Conservation (phyloP, 2,113 vertebrate genomes). For the Neogale vison region DNA sequence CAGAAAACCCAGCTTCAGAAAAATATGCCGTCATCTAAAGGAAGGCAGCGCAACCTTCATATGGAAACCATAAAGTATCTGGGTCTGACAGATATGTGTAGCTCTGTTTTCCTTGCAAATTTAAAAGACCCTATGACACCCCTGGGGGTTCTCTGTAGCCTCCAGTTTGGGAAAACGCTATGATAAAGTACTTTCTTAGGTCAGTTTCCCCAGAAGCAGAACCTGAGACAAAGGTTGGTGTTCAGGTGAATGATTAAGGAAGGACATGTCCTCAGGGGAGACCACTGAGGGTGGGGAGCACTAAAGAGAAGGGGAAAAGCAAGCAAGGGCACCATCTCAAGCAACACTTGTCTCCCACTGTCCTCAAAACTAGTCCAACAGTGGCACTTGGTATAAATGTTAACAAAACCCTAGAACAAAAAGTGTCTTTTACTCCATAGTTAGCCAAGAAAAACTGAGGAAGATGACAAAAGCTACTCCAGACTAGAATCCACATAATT, state of each 20-base stretch:
- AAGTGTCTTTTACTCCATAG: neutral
- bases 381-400: neutral
- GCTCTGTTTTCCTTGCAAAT: neutral
- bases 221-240: neutral
- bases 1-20: neutral
- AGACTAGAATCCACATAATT: neutral
- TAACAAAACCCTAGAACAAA: neutral
- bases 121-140: neutral
- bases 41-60: neutral
- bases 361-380: neutral
- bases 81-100: neutral
- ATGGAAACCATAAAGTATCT: neutral
- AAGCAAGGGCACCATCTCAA: neutral
- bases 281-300: neutral
- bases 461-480: neutral
- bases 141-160: neutral
- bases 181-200: neutral
- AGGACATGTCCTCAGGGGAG: neutral
- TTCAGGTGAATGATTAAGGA: neutral
- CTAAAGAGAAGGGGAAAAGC: neutral
- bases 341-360: neutral
- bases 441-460: neutral
- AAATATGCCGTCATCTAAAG: neutral
- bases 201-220: neutral
- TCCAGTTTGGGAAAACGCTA: neutral